Evolutionary conservation across 2,797 vertebrate genomes (phyloP).

Genomic region (Diglossa cyanea): DNA sequence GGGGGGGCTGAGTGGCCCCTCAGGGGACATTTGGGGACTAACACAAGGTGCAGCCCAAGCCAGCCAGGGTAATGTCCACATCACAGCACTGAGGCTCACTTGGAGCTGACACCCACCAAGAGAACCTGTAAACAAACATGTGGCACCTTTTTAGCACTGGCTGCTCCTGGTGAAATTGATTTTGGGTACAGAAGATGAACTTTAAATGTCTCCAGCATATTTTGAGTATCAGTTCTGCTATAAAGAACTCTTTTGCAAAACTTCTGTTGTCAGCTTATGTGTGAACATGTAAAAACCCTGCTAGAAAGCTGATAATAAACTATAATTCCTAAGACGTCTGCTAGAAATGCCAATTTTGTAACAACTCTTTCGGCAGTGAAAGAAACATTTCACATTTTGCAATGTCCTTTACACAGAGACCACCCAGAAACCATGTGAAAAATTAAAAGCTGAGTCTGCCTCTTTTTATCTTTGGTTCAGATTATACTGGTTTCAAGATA

Average conservation of each 20-base stretch:
- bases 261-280: neutral
- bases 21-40: fast-evolving
- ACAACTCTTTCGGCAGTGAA: neutral
- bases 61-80: neutral
- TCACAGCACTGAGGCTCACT: neutral
- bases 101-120: neutral
- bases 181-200: neutral
- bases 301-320: neutral
- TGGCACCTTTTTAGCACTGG: neutral
- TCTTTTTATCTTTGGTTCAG: neutral
- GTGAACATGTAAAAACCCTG: fast-evolving
- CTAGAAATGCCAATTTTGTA: neutral
- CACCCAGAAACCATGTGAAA: neutral
- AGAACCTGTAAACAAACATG: fast-evolving
- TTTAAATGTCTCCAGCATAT: neutral
- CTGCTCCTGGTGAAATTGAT: neutral
- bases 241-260: neutral
- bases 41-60: fast-evolving
- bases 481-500: fast-evolving
- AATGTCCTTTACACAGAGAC: neutral
- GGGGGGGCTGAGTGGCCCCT: fast-evolving
- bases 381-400: fast-evolving
- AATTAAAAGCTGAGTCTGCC: neutral
- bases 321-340: neutral
- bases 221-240: neutral